phyloP scores from a whole-genome alignment of 2,113 vertebrate species.

The Andinoacara biseriatus region DNA sequence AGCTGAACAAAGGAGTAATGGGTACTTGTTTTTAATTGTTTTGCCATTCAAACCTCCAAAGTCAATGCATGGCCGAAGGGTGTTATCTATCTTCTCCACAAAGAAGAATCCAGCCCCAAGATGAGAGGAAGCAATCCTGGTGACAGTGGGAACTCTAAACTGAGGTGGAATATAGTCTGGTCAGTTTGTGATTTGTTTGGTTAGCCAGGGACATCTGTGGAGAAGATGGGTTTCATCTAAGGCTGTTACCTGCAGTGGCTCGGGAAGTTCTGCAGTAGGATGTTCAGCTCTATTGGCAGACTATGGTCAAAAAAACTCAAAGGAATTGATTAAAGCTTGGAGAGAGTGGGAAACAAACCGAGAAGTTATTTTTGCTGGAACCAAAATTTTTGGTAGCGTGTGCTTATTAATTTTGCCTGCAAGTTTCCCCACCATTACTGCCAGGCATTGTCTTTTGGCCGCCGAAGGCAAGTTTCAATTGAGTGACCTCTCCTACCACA shows the following conservation, averaged over 20 bases:
- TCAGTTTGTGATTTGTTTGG: background rate
- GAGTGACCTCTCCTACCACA: no score
- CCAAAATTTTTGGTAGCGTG: background rate
- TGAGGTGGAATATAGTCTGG: no score
- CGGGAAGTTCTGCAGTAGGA: background rate
- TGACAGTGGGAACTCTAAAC: no score
- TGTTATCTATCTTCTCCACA: no score
- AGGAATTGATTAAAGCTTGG: background rate
- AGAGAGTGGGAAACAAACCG: background rate
- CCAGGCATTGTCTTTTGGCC: no score
- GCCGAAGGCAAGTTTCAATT: background rate
- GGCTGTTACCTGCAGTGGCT: background rate
- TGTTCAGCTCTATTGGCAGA: background rate
- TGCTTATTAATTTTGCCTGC: background rate
- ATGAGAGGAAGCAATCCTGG: no score
- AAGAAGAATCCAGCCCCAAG: no score
- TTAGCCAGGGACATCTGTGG: background rate
- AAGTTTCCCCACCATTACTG: background rate
- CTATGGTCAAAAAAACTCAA: background rate
- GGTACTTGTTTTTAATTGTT: background rate
- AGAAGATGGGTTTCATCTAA: background rate
- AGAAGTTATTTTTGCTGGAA: background rate
- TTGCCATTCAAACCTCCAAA: no score
- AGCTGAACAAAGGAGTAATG: background rate
- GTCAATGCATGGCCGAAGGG: no score